Evolutionary conservation across 2,113 vertebrate genomes (phyloP), one percentile per base, ranked within the genome.

Genomic region (Orientallactaga bullata): DNA sequence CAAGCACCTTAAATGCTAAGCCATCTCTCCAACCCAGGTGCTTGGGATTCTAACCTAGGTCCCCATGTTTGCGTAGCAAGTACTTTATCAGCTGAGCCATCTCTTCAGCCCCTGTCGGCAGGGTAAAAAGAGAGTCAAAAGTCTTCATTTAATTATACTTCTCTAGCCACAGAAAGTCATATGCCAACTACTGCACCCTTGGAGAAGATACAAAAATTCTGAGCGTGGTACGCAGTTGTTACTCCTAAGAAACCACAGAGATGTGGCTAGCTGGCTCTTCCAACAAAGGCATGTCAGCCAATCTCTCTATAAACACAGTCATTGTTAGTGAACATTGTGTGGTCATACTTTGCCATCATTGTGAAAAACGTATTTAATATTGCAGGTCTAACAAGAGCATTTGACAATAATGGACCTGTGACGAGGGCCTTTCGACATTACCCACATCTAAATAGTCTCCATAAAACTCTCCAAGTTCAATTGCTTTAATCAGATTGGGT

Each of bases 131-230:
- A n/a, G 28, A 72, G 66, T 47, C 42, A 47, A 28, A 68, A 71
- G 58, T 71, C 30, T 83, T 92, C 39, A 79, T 24, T 85, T 69
- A 87, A 92, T 73, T 78, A 61, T 42, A 39, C 10, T 89, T 94
- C 15, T 91, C 85, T 18, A n/a, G 61, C 85, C 72, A 63, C 21
- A 23, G 26, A 69, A 93, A 89, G 69, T 21, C 3, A 6, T 42
- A 47, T 61, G 32, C 20, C 58, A 93, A 85, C 7, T 73, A 90
- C 26, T 61, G 42, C 0, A 32, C 13, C 0, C 51, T 15, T 63
- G 55, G 20, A 71, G 9, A 69, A 15, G 17, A 21, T 35, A 0
- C 79, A 76, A 82, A 71, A 86, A 24, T 60, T 11, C 23, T 5
- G 35, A 77, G 32, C 28, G 35, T 88, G 60, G 3, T 58, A 82